Percentiles rank a stretch among this genome's conserved stretches.
phyloP scores from a whole-genome alignment of 2,888 invertebrate species.

The Drosophila maculinotata region DNA sequence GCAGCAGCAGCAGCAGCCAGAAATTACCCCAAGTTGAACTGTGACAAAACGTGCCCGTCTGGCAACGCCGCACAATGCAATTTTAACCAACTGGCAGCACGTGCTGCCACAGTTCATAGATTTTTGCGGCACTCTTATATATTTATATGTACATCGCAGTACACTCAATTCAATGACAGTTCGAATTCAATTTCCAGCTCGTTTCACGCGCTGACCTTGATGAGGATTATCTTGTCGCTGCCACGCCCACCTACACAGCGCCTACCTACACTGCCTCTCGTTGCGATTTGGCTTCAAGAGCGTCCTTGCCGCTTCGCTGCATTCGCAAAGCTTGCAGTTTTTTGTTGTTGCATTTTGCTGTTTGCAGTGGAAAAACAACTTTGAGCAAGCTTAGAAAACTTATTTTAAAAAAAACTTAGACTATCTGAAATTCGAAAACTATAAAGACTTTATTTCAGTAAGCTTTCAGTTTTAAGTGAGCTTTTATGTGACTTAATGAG shows the following conservation, averaged over 20 bases:
- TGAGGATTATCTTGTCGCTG: background rate
- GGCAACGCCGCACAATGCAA: conserved; percentile 51
- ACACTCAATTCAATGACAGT: conserved; percentile 14
- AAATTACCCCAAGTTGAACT: conserved; percentile 37
- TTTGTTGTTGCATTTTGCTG: conserved; percentile 2
- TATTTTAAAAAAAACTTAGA: background rate
- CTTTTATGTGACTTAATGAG: no score
- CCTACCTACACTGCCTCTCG: background rate
- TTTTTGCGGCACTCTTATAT: background rate
- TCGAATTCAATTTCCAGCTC: conserved; percentile 51
- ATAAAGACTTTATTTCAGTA: background rate
- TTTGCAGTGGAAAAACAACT: conserved; percentile 24
- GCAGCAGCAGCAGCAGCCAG: conserved; percentile 12
- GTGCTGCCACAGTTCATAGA: conserved; percentile 30
- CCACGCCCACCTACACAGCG: conserved; percentile 32
- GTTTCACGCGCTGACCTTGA: conserved; percentile 46
- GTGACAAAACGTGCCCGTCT: conserved; percentile 27
- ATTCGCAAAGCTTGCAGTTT: conserved; percentile 27
- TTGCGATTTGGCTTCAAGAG: conserved; percentile 30
- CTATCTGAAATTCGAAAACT: background rate
- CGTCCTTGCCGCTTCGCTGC: conserved; percentile 61
- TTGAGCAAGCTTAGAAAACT: background rate
- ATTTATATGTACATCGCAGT: background rate
- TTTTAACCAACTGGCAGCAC: conserved; percentile 39
- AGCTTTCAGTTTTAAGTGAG: no score